Evolutionary conservation across 2,113 vertebrate species (phyloP).

Genomic region (Limnothrissa miodon): DNA sequence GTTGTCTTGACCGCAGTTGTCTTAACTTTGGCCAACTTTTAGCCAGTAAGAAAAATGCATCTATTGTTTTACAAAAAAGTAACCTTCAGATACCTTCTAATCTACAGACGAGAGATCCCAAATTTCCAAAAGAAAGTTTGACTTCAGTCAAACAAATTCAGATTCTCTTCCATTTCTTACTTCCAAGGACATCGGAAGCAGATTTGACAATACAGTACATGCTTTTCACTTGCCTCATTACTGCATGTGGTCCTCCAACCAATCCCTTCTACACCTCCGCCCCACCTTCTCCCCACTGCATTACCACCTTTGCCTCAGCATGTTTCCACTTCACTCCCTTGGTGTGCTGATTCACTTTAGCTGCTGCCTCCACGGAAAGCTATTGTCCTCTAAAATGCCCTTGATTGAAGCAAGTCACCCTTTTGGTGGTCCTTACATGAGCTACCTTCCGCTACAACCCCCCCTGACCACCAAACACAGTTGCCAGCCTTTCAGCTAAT

Average conservation of each 20-base stretch:
- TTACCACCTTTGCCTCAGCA: background rate
- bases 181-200: background rate
- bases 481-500: background rate
- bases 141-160: background rate
- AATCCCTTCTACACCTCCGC: too few species aligned
- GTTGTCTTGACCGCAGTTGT: too few species aligned
- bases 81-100: background rate
- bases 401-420: background rate
- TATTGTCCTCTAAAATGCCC: background rate
- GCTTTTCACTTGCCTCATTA: background rate
- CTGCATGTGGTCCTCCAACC: background rate
- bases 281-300: too few species aligned
- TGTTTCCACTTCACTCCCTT: background rate
- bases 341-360: background rate
- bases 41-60: too few species aligned
- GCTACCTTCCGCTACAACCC: background rate
- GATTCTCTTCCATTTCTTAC: background rate
- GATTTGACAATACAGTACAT: background rate
- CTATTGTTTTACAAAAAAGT: too few species aligned
- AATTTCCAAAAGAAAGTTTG: too few species aligned
- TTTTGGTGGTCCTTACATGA: background rate
- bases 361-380: background rate
- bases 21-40: too few species aligned
- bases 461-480: background rate
- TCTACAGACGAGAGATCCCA: too few species aligned